Conservation (phyloP, 1,140 invertebrate species). For the Lutraria rhynchaena region DNA sequence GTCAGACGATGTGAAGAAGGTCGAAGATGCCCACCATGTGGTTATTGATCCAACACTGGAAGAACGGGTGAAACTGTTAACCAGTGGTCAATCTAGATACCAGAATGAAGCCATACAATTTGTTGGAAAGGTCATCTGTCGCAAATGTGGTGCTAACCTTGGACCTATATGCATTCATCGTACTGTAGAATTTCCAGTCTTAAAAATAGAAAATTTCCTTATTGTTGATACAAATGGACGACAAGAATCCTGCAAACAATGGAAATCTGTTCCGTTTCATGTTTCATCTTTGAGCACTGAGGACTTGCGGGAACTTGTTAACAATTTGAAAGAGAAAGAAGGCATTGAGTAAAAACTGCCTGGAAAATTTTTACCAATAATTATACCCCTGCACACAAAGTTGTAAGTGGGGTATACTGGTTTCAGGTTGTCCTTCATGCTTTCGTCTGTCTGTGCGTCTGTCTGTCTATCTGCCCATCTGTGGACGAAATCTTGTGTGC, state of each 20-base stretch:
- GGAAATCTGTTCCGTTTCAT: constrained; percentile 47
- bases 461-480: no score
- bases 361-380: background rate
- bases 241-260: constrained; percentile 43
- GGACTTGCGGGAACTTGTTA: constrained; percentile 30
- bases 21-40: constrained; percentile 65
- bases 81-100: constrained; percentile 7
- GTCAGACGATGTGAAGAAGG: constrained; percentile 60
- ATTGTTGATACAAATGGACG: constrained; percentile 57
- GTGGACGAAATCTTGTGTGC: no score
- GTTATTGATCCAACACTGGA: constrained; percentile 53
- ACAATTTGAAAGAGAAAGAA: constrained; percentile 7
- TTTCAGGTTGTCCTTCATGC: no score
- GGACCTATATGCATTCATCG: constrained; percentile 60
- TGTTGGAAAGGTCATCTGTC: constrained; percentile 65
- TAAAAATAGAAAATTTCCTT: constrained; percentile 63
- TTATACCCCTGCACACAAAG: background rate
- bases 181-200: constrained; percentile 58
- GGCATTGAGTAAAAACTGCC: background rate
- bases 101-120: constrained; percentile 54
- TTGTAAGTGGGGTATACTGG: background rate
- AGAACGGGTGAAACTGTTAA: constrained; percentile 30
- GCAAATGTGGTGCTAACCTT: constrained; percentile 63
- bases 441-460: no score
- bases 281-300: constrained; percentile 23